Evolutionary conservation across 2,113 vertebrate genomes (phyloP).

Genomic region (Passer domesticus): DNA sequence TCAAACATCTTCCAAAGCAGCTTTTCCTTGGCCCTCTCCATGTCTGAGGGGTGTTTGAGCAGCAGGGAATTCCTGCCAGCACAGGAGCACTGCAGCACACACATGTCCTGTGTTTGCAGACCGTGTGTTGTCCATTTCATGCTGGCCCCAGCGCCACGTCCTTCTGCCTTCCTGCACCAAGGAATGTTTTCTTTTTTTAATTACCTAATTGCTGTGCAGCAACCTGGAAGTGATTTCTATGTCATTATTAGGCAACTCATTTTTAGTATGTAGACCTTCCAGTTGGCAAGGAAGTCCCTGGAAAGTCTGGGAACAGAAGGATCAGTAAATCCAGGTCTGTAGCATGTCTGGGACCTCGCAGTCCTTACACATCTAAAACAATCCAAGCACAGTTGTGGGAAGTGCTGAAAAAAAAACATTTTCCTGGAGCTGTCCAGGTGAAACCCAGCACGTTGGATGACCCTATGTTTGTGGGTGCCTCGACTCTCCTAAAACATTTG

Average conservation of each 20-base stretch:
- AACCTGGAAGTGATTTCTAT: neutral
- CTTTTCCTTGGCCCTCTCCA: neutral
- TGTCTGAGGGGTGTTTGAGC: neutral
- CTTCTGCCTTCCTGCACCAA: neutral
- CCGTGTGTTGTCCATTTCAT: fast-evolving
- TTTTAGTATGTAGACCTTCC: neutral
- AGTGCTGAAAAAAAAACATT: neutral
- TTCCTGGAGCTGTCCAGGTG: neutral
- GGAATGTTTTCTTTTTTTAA: neutral
- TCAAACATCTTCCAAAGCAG: neutral
- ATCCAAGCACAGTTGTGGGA: neutral
- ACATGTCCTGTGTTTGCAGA: neutral
- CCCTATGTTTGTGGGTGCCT: neutral
- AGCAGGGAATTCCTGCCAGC: neutral
- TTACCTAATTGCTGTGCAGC: neutral
- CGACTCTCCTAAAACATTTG: neutral
- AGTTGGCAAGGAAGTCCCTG: neutral
- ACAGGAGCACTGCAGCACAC: neutral
- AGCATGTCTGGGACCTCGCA: neutral
- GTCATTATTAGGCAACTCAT: neutral
- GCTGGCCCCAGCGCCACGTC: neutral
- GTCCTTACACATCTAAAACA: neutral
- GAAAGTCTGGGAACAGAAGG: neutral
- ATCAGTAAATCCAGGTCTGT: neutral
- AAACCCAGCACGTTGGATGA: neutral